A percentile compares a stretch with the other conserved stretches of the same genome.
These are phyloP conservation scores for Meteorus sp. DNA, from an alignment of 1,140 invertebrate species.

Conservation along the genomic window DNA sequence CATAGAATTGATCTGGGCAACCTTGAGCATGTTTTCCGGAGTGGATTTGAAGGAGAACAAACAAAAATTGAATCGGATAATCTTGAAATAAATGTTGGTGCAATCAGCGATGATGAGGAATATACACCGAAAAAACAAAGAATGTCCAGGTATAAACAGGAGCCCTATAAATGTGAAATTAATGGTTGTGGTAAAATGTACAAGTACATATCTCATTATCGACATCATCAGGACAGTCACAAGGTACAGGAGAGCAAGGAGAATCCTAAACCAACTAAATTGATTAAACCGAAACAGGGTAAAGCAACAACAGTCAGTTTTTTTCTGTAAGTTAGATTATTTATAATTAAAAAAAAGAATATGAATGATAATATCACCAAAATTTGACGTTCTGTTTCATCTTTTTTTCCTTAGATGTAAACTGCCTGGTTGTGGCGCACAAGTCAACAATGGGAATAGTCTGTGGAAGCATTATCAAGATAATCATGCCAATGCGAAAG, in stretches of 20 bases:
- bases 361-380: slow-evolving; percentile 11
- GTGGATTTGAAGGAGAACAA: slow-evolving; percentile 41
- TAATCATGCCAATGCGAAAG: slow-evolving; percentile 54
- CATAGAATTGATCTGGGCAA: slow-evolving; percentile 51
- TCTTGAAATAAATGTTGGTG: slow-evolving; percentile 40
- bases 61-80: slow-evolving; percentile 36
- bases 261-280: slow-evolving; percentile 37
- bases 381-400: neutral
- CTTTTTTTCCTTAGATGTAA: slow-evolving; percentile 44
- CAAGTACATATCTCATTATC: slow-evolving; percentile 58
- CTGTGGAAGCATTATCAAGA: slow-evolving; percentile 57
- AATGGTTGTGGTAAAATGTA: slow-evolving; percentile 55
- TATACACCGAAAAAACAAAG: slow-evolving; percentile 57
- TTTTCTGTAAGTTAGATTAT: slow-evolving; percentile 53
- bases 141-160: slow-evolving; percentile 55
- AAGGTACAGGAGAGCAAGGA: slow-evolving; percentile 42
- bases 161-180: slow-evolving; percentile 51
- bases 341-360: neutral
- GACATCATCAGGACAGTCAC: slow-evolving; percentile 57
- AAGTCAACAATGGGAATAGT: slow-evolving; percentile 50
- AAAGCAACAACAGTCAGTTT: slow-evolving; percentile 55
- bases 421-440: slow-evolving; percentile 52
- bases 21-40: slow-evolving; percentile 47
- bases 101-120: slow-evolving; percentile 54
- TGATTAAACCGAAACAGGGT: slow-evolving; percentile 42